These are phyloP conservation scores for Etheostoma perlongum DNA, from an alignment of 2,797 vertebrate species.

Conservation along the genomic window DNA sequence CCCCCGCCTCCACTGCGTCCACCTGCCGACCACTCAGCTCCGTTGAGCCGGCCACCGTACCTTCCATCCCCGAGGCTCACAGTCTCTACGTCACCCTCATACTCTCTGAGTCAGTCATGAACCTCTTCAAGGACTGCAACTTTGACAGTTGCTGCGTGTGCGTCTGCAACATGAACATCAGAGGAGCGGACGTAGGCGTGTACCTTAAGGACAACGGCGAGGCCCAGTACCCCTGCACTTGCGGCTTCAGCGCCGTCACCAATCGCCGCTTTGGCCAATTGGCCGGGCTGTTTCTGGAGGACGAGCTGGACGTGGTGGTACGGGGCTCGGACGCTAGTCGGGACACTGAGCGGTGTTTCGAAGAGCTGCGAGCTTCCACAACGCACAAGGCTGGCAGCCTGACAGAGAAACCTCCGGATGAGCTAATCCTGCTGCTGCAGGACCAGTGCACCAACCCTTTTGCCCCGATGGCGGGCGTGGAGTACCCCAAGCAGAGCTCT, in stretches of 20 bases:
- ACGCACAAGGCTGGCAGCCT: slow-evolving; percentile 84
- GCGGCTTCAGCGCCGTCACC: slow-evolving; percentile 98
- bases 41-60: slow-evolving; percentile 96
- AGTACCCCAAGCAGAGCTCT: slow-evolving; percentile 77
- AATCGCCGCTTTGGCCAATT: slow-evolving; percentile 97
- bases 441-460: slow-evolving; percentile 99
- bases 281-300: slow-evolving; percentile 96
- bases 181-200: slow-evolving; percentile 96
- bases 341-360: slow-evolving; percentile 94
- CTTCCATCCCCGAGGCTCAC: slow-evolving; percentile 97
- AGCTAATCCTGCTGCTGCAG: slow-evolving; percentile 94
- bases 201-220: slow-evolving; percentile 97
- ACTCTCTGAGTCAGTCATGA: slow-evolving; percentile 98
- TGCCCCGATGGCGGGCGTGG: slow-evolving; percentile 91
- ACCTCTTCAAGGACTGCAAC: slow-evolving; percentile 99
- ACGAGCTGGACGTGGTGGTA: slow-evolving; percentile 96
- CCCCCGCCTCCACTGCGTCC: slow-evolving; percentile 96
- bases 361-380: slow-evolving; percentile 89
- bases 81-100: slow-evolving; percentile 99
- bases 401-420: slow-evolving; percentile 93
- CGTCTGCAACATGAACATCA: slow-evolving; percentile 99
- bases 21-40: slow-evolving; percentile 97
- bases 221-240: slow-evolving; percentile 95
- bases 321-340: slow-evolving; percentile 93
- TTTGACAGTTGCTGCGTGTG: slow-evolving; percentile 99